phyloP scores from a whole-genome alignment of 2,113 vertebrate species.

The Melanerpes aurifrons region DNA sequence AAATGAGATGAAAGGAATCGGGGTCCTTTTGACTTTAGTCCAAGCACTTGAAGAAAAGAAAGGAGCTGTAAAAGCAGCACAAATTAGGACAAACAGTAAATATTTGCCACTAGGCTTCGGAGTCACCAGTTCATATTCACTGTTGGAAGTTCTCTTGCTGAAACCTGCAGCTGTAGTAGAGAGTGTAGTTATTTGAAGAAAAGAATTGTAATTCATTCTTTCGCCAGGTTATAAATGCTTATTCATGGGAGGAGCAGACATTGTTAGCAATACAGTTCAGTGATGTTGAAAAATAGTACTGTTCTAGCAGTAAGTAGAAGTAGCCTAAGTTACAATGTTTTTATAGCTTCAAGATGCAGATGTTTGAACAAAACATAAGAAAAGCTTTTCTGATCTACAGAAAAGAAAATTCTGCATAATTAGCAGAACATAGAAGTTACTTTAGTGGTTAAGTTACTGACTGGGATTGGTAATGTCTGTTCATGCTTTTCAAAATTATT shows the following conservation, averaged over 20 bases:
- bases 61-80: background rate
- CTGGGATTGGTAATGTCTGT: background rate
- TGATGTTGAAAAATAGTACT: background rate
- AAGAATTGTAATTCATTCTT: background rate
- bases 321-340: background rate
- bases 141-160: background rate
- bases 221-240: background rate
- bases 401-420: background rate
- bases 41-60: background rate
- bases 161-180: background rate
- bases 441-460: background rate
- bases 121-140: background rate
- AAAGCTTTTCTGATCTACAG: background rate
- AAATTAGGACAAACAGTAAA: background rate
- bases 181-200: background rate
- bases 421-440: background rate
- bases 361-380: background rate
- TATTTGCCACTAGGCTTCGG: background rate
- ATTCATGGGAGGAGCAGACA: background rate
- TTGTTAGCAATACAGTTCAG: background rate
- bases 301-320: background rate
- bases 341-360: background rate
- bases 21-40: background rate
- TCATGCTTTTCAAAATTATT: slow-evolving; percentile 3
- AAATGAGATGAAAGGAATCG: background rate